A percentile compares a stretch with the other conserved stretches of the same genome.
phyloP scores from a whole-genome alignment of 2,797 vertebrate genomes.

The Agapornis canus region DNA sequence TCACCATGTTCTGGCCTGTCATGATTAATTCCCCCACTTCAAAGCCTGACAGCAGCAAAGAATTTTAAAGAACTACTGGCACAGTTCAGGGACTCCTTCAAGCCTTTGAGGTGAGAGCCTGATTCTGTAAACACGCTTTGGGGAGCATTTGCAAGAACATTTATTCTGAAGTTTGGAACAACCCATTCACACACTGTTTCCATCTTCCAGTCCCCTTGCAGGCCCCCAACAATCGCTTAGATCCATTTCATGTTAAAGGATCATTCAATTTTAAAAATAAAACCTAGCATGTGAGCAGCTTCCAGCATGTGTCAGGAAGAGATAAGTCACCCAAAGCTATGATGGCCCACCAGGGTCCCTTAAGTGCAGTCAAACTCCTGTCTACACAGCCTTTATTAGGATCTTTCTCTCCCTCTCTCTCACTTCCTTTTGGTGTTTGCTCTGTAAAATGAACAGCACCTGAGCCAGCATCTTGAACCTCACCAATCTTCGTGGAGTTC shows the following conservation, averaged over 20 bases:
- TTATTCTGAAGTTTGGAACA: background rate
- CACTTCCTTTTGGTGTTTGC: slow-evolving; percentile 56
- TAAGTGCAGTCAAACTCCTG: slow-evolving; percentile 18
- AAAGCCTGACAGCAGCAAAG: background rate
- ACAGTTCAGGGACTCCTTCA: background rate
- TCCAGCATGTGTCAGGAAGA: slow-evolving; percentile 68
- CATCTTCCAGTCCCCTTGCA: background rate
- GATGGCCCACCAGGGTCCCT: slow-evolving; percentile 60
- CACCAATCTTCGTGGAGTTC: slow-evolving; percentile 49
- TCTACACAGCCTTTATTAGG: slow-evolving; percentile 54
- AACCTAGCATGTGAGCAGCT: background rate
- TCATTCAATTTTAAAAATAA: slow-evolving; percentile 59
- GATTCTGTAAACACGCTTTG: background rate
- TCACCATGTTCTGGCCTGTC: background rate
- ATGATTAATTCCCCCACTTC: background rate
- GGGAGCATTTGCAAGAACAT: background rate
- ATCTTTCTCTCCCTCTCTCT: slow-evolving; percentile 1
- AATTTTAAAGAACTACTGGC: background rate
- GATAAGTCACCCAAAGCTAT: slow-evolving; percentile 58
- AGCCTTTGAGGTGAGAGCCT: background rate
- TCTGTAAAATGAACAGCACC: slow-evolving; percentile 53
- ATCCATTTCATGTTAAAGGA: background rate
- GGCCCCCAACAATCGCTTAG: background rate
- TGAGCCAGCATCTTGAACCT: slow-evolving; percentile 20
- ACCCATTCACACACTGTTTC: background rate